These are phyloP conservation scores for Typhlichthys subterraneus DNA, from an alignment of 2,797 vertebrate species.

Conservation along the genomic window DNA sequence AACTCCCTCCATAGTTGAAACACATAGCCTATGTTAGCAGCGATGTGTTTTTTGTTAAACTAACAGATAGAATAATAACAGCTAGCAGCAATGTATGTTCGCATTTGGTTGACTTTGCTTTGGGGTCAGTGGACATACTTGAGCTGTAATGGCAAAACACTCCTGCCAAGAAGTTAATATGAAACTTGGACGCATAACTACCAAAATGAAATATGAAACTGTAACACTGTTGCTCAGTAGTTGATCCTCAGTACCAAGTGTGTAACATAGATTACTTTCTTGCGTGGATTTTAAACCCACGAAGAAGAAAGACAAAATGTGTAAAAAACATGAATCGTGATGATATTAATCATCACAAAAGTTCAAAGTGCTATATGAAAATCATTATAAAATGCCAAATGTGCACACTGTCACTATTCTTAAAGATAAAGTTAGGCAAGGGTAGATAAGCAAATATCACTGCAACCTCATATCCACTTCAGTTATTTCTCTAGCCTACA, in stretches of 20 bases:
- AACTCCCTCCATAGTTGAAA: not conserved
- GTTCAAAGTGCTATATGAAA: conserved; percentile 69
- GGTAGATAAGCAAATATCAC: conserved; percentile 34
- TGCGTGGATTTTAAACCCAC: conserved; percentile 12
- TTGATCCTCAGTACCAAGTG: conserved; percentile 42
- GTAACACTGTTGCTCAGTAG: conserved; percentile 33
- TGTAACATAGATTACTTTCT: not conserved
- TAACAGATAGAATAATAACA: conserved; percentile 1
- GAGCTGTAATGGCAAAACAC: not conserved
- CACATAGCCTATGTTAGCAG: not conserved
- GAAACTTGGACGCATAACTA: conserved; percentile 4
- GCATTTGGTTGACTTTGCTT: conserved; percentile 60
- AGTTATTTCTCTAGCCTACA: not conserved
- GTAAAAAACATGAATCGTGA: conserved; percentile 44
- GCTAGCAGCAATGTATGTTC: conserved; percentile 2
- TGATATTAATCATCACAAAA: conserved; percentile 43
- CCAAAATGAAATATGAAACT: conserved; percentile 12
- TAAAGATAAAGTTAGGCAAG: conserved; percentile 1
- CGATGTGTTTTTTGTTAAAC: not conserved
- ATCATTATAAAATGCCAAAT: conserved; percentile 30
- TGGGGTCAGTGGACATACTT: conserved; percentile 9
- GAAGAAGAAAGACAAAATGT: conserved; percentile 22
- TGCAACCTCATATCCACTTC: conserved; percentile 40
- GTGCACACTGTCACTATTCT: conserved; percentile 24
- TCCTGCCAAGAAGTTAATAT: conserved; percentile 2